Percentiles rank a stretch among this genome's conserved stretches.
Evolutionary conservation across 2,113 vertebrate species (phyloP).

Genomic region (Callithrix jacchus): DNA sequence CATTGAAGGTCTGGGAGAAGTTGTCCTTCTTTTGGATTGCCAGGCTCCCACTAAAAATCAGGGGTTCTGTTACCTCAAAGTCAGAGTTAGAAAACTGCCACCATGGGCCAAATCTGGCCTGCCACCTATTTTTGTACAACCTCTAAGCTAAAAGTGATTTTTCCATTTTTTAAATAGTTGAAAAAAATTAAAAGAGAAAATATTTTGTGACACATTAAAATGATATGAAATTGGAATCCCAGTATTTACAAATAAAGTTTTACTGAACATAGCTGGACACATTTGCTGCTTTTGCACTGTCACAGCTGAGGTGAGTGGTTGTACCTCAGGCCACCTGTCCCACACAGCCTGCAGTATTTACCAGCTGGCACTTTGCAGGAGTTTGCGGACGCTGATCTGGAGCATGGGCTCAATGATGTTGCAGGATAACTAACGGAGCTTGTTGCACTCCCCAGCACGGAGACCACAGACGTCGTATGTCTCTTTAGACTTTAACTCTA

Average conservation of each 20-base stretch:
- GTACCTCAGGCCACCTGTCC: neutral
- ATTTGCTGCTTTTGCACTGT: neutral
- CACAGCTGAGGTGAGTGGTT: neutral
- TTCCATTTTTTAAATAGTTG: neutral
- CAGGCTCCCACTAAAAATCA: neutral
- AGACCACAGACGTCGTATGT: neutral
- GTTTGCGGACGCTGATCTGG: neutral
- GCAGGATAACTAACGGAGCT: neutral
- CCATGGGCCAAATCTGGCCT: neutral
- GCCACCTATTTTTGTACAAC: neutral
- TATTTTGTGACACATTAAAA: neutral
- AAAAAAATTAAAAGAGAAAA: neutral
- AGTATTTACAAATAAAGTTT: neutral
- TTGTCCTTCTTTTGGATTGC: neutral
- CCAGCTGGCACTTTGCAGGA: neutral
- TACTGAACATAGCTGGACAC: neutral
- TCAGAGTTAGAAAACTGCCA: neutral
- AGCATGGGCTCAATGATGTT: neutral
- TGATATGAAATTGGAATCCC: neutral
- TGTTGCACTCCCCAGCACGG: neutral
- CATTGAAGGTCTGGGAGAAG: neutral
- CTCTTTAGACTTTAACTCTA: neutral
- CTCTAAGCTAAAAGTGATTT: neutral
- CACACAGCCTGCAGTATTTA: neutral
- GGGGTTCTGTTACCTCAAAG: neutral